Percentiles rank a stretch among this genome's conserved stretches.
These are phyloP conservation scores for Austrolebias charrua DNA, from an alignment of 2,797 vertebrate species.

Conservation along the genomic window DNA sequence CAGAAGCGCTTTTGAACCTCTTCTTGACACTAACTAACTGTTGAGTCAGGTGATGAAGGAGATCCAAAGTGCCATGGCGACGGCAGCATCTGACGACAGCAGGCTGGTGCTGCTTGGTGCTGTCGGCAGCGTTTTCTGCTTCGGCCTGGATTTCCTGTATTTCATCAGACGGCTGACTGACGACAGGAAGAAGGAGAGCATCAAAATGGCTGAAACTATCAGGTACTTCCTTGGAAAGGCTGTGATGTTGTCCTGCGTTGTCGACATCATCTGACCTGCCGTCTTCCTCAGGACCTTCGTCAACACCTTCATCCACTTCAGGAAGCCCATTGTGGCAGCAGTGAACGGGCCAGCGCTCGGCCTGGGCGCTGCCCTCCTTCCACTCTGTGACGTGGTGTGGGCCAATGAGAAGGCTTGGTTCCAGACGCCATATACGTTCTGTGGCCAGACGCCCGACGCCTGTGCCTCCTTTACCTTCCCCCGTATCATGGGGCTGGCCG, in stretches of 20 bases:
- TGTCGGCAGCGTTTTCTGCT: conserved; percentile 92
- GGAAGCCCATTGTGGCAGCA: conserved; percentile 95
- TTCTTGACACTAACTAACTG: background rate
- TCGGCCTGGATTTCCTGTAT: conserved; percentile 95
- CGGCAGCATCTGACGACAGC: conserved; percentile 94
- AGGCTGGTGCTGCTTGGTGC: conserved; percentile 92
- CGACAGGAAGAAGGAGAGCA: conserved; percentile 94
- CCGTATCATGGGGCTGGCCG: conserved; percentile 93
- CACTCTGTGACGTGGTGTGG: conserved; percentile 97
- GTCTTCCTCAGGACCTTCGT: conserved; percentile 86
- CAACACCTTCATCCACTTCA: conserved; percentile 98
- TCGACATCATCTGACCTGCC: background rate
- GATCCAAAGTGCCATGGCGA: conserved; percentile 95
- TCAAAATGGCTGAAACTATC: conserved; percentile 96
- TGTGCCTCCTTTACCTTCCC: conserved; percentile 96
- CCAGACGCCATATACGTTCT: conserved; percentile 94
- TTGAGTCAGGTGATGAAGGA: conserved; percentile 93
- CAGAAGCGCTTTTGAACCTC: too few relatives aligned
- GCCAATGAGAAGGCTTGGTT: conserved; percentile 99
- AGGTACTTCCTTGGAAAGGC: conserved; percentile 72
- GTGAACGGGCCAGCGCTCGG: conserved; percentile 95
- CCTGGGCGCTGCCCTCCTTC: conserved; percentile 92
- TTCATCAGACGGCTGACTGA: conserved; percentile 93
- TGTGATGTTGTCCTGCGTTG: fast-evolving
- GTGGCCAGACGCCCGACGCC: conserved; percentile 94